phyloP scores from a whole-genome alignment of 2,797 vertebrate genomes.

The Balearica regulorum region DNA sequence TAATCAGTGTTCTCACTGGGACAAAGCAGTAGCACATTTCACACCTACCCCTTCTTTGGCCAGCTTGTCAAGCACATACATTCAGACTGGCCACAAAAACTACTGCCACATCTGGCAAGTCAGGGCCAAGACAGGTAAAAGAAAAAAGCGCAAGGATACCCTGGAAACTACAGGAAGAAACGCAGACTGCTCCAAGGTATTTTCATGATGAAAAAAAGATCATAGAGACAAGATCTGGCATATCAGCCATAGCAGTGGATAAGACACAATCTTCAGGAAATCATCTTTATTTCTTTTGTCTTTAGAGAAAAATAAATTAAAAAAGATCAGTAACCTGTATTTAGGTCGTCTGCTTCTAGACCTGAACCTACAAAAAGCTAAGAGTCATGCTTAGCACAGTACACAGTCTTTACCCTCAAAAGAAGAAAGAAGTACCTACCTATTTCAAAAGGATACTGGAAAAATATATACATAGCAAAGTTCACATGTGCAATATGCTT shows the following conservation, averaged over 20 bases:
- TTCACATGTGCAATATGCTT: background rate
- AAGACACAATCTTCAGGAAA: background rate
- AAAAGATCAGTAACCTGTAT: background rate
- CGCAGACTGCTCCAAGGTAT: background rate
- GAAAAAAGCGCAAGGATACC: background rate
- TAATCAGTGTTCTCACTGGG: background rate
- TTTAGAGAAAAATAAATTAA: background rate
- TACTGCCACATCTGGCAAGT: background rate
- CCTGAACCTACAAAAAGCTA: background rate
- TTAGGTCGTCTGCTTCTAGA: background rate
- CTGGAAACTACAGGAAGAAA: background rate
- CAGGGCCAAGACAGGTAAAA: background rate
- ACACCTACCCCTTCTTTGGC: background rate
- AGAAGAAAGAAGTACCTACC: background rate
- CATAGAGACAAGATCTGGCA: background rate
- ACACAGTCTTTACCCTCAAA: background rate
- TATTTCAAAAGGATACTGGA: background rate
- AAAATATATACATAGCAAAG: background rate
- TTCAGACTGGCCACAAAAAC: background rate
- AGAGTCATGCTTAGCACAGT: background rate
- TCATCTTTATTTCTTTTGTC: background rate
- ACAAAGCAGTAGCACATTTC: fast-evolving
- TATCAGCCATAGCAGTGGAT: background rate
- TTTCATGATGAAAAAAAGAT: background rate
- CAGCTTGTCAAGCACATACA: background rate